Evolutionary conservation across 2,113 vertebrate genomes (phyloP).

Genomic region (Nesogale talazaci): DNA sequence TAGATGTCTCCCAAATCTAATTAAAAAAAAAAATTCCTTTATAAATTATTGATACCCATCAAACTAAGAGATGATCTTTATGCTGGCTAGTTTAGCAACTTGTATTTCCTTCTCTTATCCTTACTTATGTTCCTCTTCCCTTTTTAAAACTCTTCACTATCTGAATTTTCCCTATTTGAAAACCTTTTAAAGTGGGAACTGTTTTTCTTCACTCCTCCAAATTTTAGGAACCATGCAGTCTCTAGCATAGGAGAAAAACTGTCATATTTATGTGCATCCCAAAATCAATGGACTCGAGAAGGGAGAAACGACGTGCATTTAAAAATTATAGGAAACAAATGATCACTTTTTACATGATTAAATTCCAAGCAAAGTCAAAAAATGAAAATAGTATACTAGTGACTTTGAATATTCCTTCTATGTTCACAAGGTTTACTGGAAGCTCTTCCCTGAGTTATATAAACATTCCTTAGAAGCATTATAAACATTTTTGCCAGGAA

Average conservation of each 20-base stretch:
- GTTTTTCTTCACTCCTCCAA: not conserved
- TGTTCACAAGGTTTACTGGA: slow-evolving; percentile 41
- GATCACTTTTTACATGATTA: slow-evolving; percentile 20
- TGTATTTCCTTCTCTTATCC: slow-evolving; percentile 15
- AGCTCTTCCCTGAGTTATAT: not conserved
- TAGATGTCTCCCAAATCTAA: not conserved
- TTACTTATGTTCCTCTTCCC: not conserved
- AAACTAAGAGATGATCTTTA: slow-evolving; percentile 9
- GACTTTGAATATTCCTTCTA: slow-evolving; percentile 14
- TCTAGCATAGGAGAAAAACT: slow-evolving; percentile 22
- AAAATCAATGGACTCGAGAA: not conserved
- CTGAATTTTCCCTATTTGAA: not conserved
- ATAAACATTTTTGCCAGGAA: slow-evolving; percentile 52
- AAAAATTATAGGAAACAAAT: slow-evolving; percentile 20
- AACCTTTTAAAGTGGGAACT: slow-evolving; percentile 33
- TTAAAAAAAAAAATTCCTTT: not conserved
- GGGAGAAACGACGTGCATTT: not conserved
- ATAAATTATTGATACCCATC: not conserved
- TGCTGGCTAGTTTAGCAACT: not conserved
- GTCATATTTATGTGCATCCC: not conserved
- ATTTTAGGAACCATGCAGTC: not conserved
- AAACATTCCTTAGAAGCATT: slow-evolving; percentile 1
- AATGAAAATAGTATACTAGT: slow-evolving; percentile 44
- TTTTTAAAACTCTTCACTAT: slow-evolving; percentile 47
- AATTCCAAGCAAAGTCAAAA: slow-evolving; percentile 56